phyloP scores from a whole-genome alignment of 2,888 invertebrate species.

The Mimachlamys varia region DNA sequence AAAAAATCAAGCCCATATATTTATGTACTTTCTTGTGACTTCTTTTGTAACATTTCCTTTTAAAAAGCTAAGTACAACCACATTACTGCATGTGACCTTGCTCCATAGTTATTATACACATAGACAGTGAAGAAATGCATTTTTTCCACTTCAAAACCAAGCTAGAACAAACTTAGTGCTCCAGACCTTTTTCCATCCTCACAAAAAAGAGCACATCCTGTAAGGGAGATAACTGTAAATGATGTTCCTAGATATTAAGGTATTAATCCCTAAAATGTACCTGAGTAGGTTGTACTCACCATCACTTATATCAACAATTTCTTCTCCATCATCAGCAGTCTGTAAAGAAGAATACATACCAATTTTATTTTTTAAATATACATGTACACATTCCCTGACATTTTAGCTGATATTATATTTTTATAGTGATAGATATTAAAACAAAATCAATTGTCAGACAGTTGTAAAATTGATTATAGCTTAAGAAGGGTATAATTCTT shows the following conservation, averaged over 20 bases:
- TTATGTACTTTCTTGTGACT: too few species aligned
- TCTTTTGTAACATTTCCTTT: background rate
- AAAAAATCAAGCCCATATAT: background rate
- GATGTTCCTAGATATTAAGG: background rate
- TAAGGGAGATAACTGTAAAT: slow-evolving; percentile 3
- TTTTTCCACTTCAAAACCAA: background rate
- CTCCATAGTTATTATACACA: background rate
- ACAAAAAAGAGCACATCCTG: background rate
- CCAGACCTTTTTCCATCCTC: slow-evolving; percentile 4
- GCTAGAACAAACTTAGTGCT: background rate
- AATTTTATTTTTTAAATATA: too few species aligned
- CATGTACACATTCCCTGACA: too few species aligned
- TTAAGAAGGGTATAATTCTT: too few species aligned
- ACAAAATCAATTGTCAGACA: too few species aligned
- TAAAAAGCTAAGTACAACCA: background rate
- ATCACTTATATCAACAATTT: slow-evolving; percentile 58
- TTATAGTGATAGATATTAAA: too few species aligned
- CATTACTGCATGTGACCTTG: background rate
- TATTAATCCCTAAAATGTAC: background rate
- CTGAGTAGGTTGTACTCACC: slow-evolving; percentile 49
- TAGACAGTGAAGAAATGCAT: background rate
- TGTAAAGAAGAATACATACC: background rate
- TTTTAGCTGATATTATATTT: too few species aligned
- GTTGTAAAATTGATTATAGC: too few species aligned
- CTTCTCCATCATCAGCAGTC: slow-evolving; percentile 48